Conservation (phyloP, 2,888 invertebrate genomes). For the Protonemura montana region DNA sequence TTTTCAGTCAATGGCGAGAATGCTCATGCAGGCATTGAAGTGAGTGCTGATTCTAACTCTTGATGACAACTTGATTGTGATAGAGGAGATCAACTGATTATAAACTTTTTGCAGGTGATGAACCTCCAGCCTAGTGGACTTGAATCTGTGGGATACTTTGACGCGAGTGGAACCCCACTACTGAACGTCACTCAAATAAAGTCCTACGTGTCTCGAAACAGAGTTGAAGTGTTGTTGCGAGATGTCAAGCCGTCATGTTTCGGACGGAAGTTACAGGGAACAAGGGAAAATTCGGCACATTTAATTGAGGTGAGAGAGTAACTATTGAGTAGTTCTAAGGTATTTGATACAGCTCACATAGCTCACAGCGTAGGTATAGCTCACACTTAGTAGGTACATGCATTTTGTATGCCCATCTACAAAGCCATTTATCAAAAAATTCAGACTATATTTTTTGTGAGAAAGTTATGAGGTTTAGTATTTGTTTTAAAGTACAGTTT, state of each 20-base stretch:
- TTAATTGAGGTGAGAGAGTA: background rate
- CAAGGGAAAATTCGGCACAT: background rate
- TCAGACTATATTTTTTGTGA: no score
- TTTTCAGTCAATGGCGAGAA: slow-evolving; percentile 51
- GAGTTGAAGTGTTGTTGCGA: slow-evolving; percentile 4
- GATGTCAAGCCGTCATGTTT: slow-evolving; percentile 5
- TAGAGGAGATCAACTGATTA: background rate
- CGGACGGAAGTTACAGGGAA: background rate
- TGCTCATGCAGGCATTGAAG: slow-evolving; percentile 49
- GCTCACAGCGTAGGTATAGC: no score
- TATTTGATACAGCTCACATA: no score
- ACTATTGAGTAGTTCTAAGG: no score
- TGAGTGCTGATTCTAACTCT: slow-evolving; percentile 9
- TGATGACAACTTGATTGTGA: background rate
- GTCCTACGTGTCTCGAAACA: slow-evolving; percentile 39
- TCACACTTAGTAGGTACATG: no score
- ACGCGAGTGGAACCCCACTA: slow-evolving; percentile 42
- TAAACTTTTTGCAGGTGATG: slow-evolving; percentile 43
- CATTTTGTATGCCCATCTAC: no score
- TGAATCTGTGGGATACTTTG: slow-evolving; percentile 46
- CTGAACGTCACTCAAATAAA: slow-evolving; percentile 45
- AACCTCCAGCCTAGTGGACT: slow-evolving; percentile 46
- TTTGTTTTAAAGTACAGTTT: no score
- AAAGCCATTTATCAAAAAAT: no score
- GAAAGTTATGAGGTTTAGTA: no score